Percentiles rank a stretch among this genome's conserved stretches.
Conservation (phyloP, 2,888 invertebrate species). For the Habroteleia sp. region DNA sequence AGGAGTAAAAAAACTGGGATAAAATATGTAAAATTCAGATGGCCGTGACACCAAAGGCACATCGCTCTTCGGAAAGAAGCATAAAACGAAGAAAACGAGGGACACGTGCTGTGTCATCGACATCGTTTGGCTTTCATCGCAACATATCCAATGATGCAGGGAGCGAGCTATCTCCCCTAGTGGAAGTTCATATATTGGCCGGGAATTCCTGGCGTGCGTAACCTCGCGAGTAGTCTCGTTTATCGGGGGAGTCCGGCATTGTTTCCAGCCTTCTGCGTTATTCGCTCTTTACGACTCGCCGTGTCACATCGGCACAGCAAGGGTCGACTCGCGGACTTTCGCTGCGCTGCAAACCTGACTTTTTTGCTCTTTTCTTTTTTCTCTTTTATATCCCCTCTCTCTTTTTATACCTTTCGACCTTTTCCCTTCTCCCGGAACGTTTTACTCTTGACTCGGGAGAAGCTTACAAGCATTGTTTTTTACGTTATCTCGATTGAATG, state of each 20-base stretch:
- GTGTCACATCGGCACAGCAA: slow-evolving; percentile 22
- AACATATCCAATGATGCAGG: slow-evolving; percentile 38
- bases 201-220: slow-evolving; percentile 51
- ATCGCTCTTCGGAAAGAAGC: slow-evolving; percentile 19
- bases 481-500: slow-evolving; percentile 40
- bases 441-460: slow-evolving; percentile 4
- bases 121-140: slow-evolving; percentile 55
- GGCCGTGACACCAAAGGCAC: slow-evolving; percentile 23
- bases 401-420: slow-evolving; percentile 23
- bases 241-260: slow-evolving; percentile 42
- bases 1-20: slow-evolving; percentile 2
- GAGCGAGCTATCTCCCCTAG: slow-evolving; percentile 40
- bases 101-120: slow-evolving; percentile 55
- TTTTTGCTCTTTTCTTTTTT: slow-evolving; percentile 8
- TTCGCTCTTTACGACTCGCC: slow-evolving; percentile 48
- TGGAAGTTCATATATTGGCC: slow-evolving; percentile 55
- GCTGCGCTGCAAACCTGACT: slow-evolving; percentile 20
- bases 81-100: slow-evolving; percentile 39
- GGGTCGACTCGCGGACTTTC: slow-evolving; percentile 36
- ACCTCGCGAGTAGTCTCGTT: slow-evolving; percentile 41
- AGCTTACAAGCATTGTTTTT: slow-evolving; percentile 22
- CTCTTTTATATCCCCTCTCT: not conserved
- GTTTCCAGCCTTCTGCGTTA: slow-evolving; percentile 36
- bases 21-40: slow-evolving; percentile 25
- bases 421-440: slow-evolving; percentile 7